Evolutionary conservation across 2,113 vertebrate genomes (phyloP), one percentile per base, ranked within the genome.

Genomic region (Leptodactylus fuscus): DNA sequence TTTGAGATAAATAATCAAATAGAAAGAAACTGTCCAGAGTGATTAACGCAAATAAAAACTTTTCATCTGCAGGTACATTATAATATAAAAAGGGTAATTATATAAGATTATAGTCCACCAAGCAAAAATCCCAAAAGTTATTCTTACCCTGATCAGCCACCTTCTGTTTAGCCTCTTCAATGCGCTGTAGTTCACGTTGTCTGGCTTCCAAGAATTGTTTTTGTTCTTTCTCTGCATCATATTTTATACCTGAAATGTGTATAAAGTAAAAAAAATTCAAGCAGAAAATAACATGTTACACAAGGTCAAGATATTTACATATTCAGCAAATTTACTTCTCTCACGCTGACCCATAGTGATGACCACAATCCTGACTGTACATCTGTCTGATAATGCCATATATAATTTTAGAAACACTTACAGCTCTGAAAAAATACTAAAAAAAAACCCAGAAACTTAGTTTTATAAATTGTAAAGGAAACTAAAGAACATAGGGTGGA

Each of bases 151-250:
- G 92, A 84, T 97, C 94, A 48, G 96, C 96, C 88, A 97, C 96
- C 92, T 97, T 99, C 86, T 94, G 95, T 87, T 99, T 99, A 86
- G 98, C 96, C 86, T 98, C 96, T 89, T 99, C 98, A 90, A 99
- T 99, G 87, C 97, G 94, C 90, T 96, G 96, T 55, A 99, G 91
- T 89, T 99, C 97, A 27, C 93, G 94, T 88, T 98, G 97, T 55
- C 96, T 97, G 90, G 95, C 91, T 91, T 99, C 98, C 83, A 97
- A 91, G 1, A 95, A 91, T 51, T 99, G 97, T 55, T 92, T 96
- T 87, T 96, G 96, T 92, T 99, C 98, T 89, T 99, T 99, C 88
- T 97, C 93, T 55, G 96, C 93, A 93, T 99, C 98, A 73, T 99
- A 99, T 91, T 96, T 95, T 92, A 99, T 97, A 91, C 96, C 98